Evolutionary conservation across 2,888 invertebrate genomes (phyloP).

Genomic region (Smittia aterrima): DNA sequence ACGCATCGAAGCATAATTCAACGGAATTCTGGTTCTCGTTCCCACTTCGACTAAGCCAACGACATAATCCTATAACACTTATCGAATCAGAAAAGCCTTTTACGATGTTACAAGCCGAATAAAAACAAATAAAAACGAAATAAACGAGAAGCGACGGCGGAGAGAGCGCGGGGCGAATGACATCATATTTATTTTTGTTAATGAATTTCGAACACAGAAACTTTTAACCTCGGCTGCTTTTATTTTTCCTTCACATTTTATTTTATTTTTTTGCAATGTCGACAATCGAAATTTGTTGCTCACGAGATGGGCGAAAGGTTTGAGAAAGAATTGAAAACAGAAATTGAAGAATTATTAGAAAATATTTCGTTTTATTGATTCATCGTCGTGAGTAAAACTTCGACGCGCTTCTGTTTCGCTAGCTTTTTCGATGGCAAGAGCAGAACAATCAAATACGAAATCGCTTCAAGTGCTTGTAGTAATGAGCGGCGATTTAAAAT

Average conservation of each 20-base stretch:
- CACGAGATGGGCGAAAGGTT: neutral
- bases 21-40: no score
- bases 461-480: neutral
- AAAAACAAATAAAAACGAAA: conserved; percentile 26
- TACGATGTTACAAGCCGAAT: neutral
- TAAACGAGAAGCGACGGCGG: neutral
- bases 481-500: neutral
- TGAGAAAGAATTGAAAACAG: neutral
- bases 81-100: no score
- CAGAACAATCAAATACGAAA: neutral
- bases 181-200: conserved; percentile 39
- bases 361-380: neutral
- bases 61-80: no score
- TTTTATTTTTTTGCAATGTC: neutral
- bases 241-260: neutral
- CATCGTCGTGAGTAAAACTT: neutral
- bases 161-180: conserved; percentile 32
- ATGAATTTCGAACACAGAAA: conserved; percentile 35
- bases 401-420: neutral
- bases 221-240: conserved; percentile 29
- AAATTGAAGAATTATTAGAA: neutral
- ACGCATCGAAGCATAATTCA: no score
- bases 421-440: neutral
- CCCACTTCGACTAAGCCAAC: no score
- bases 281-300: conserved; percentile 6